Conservation (phyloP, 2,797 vertebrate species). For the Lacerta bilineata region DNA sequence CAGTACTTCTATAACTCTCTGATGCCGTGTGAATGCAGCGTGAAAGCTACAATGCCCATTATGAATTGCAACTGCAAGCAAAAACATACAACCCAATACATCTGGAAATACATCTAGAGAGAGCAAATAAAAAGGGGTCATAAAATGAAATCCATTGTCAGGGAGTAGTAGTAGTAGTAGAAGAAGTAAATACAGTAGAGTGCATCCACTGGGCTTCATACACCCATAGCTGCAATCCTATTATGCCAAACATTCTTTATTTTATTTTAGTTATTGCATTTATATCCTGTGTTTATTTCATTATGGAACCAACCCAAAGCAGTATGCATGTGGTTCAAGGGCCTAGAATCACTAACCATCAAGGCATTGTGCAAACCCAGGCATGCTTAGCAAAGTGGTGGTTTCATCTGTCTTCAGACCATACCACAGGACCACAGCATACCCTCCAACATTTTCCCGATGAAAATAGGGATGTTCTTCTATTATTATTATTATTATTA, state of each 20-base stretch:
- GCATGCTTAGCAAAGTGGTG: background rate
- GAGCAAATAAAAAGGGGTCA: background rate
- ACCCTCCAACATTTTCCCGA: no score
- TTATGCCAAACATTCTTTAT: slow-evolving; percentile 4
- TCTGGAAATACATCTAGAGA: background rate
- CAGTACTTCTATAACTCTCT: background rate
- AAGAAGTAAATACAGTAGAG: background rate
- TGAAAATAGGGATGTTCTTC: no score
- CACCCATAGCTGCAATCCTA: background rate
- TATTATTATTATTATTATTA: no score
- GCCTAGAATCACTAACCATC: no score
- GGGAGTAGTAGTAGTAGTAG: background rate
- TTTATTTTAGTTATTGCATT: background rate
- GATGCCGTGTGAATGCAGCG: background rate
- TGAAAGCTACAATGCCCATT: background rate
- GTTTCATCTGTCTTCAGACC: background rate
- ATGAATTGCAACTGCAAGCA: background rate
- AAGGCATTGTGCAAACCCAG: background rate
- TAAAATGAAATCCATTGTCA: background rate
- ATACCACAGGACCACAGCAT: background rate
- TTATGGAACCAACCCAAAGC: no score
- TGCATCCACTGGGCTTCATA: background rate
- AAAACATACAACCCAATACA: background rate
- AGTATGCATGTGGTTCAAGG: background rate
- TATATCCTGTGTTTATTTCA: background rate